Evolutionary conservation across 2,797 vertebrate genomes (phyloP).

Genomic region (Apogon talboti): DNA sequence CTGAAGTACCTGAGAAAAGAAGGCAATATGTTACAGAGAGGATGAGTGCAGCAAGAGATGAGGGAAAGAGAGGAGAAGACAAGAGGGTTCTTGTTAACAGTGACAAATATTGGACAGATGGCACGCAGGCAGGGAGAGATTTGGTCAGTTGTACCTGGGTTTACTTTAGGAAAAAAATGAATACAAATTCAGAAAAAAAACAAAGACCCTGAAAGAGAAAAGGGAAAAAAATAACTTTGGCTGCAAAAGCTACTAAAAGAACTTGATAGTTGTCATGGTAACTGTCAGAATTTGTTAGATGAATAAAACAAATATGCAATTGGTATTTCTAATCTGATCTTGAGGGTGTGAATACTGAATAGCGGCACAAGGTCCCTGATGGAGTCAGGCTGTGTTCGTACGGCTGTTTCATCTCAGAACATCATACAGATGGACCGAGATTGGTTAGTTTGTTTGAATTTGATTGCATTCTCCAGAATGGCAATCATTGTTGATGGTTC

Average conservation of each 20-base stretch:
- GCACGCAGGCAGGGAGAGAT: conserved; percentile 37
- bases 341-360: conserved; percentile 61
- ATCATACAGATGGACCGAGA: conserved; percentile 36
- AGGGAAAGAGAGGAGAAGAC: conserved; percentile 16
- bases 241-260: conserved; percentile 32
- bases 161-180: conserved; percentile 22
- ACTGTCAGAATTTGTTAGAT: conserved; percentile 62
- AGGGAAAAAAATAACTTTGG: background rate
- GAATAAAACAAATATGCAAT: conserved; percentile 77
- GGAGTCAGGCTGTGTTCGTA: conserved; percentile 24
- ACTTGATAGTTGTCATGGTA: conserved; percentile 72
- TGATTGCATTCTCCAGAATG: conserved; percentile 46
- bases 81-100: conserved; percentile 31
- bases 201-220: conserved; percentile 14
- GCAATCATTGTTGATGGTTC: conserved; percentile 39
- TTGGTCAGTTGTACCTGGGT: conserved; percentile 37
- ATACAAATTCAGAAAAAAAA: conserved; percentile 17
- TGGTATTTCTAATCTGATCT: conserved; percentile 76
- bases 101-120: conserved; percentile 40
- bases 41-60: conserved; percentile 12
- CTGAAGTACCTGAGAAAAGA: conserved; percentile 85
- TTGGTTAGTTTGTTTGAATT: conserved; percentile 51
- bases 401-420: conserved; percentile 28
- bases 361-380: conserved; percentile 49
- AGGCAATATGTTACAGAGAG: conserved; percentile 31